A percentile compares a stretch with the other conserved stretches of the same genome.
These are phyloP conservation scores for Zele albiditarsus DNA, from an alignment of 2,888 invertebrate genomes.

Conservation along the genomic window DNA sequence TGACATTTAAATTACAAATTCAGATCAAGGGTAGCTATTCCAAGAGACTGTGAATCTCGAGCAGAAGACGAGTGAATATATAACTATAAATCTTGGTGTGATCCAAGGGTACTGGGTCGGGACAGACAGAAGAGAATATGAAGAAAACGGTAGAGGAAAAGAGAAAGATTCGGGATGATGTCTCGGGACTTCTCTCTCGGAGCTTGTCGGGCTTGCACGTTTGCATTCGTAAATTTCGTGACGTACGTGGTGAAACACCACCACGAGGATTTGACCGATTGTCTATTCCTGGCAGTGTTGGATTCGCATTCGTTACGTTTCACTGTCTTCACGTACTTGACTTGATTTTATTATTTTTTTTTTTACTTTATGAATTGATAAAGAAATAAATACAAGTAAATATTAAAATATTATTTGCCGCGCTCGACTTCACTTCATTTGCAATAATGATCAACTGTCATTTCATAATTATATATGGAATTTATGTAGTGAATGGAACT, in stretches of 20 bases:
- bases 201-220: slow-evolving; percentile 36
- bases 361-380: slow-evolving; percentile 38
- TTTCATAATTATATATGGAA: background rate
- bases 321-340: slow-evolving; percentile 53
- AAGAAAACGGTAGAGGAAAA: background rate
- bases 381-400: background rate
- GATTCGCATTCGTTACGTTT: slow-evolving; percentile 63
- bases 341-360: slow-evolving; percentile 44
- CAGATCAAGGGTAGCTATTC: slow-evolving; percentile 54
- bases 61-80: slow-evolving; percentile 17
- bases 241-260: slow-evolving; percentile 48
- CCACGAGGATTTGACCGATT: slow-evolving; percentile 60
- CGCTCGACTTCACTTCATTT: background rate
- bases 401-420: background rate
- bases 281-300: slow-evolving; percentile 71
- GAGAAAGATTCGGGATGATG: background rate
- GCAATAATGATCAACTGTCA: background rate
- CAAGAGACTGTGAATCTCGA: slow-evolving; percentile 36
- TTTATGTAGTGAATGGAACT: background rate
- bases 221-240: slow-evolving; percentile 42
- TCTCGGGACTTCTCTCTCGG: slow-evolving; percentile 8
- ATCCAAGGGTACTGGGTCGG: slow-evolving; percentile 40
- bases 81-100: slow-evolving; percentile 18
- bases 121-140: slow-evolving; percentile 4
- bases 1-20: slow-evolving; percentile 9